These are phyloP conservation scores for Epinotia brunnichana DNA, from an alignment of 2,888 invertebrate species.

Conservation along the genomic window DNA sequence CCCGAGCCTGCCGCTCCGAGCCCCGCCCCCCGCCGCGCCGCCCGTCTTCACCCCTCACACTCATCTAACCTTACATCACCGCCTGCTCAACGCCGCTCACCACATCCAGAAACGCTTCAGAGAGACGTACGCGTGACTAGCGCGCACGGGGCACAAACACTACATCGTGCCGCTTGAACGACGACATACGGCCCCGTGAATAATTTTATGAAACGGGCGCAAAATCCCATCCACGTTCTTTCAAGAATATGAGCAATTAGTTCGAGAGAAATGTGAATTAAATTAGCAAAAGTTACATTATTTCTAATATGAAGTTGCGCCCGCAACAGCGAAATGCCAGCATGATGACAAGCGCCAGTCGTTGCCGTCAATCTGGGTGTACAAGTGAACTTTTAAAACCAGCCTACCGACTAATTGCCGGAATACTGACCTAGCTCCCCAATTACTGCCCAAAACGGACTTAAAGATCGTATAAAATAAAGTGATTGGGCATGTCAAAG, in stretches of 20 bases:
- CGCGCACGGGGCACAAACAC: slow-evolving; percentile 52
- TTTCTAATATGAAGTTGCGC: slow-evolving; percentile 1
- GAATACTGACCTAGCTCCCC: background rate
- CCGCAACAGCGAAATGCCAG: background rate
- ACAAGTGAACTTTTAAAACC: slow-evolving; percentile 15
- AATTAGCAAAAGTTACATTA: background rate
- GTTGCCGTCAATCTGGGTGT: slow-evolving; percentile 11
- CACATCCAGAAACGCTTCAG: slow-evolving; percentile 88
- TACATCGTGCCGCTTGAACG: slow-evolving; percentile 56
- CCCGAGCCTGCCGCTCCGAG: slow-evolving; percentile 77
- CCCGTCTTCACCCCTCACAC: slow-evolving; percentile 74
- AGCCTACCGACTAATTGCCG: background rate
- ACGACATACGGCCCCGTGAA: slow-evolving; percentile 58
- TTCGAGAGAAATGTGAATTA: background rate
- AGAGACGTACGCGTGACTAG: slow-evolving; percentile 87
- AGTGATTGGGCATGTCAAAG: slow-evolving; percentile 24
- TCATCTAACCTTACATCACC: slow-evolving; percentile 77
- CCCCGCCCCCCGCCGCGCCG: slow-evolving; percentile 69
- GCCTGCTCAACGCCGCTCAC: slow-evolving; percentile 88
- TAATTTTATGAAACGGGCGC: slow-evolving; percentile 12
- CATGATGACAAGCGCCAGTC: background rate
- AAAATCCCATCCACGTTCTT: background rate
- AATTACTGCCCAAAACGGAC: slow-evolving; percentile 22
- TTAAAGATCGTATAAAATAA: slow-evolving; percentile 6
- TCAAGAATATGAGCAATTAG: background rate